These are phyloP conservation scores for Drosophila nr. fundita DNA, from an alignment of 2,888 invertebrate genomes.

Conservation along the genomic window DNA sequence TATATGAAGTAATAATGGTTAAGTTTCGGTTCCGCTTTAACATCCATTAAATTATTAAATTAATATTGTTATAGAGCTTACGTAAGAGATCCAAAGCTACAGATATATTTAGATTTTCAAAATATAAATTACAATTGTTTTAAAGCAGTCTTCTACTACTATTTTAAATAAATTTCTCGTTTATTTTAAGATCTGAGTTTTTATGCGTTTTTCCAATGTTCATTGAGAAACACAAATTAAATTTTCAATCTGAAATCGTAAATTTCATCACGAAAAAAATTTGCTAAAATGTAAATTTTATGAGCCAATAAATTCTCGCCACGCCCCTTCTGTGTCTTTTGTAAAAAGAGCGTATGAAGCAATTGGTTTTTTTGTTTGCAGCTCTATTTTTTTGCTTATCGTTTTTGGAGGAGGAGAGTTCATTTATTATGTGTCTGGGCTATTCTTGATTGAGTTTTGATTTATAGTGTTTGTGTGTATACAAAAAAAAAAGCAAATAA, in stretches of 20 bases:
- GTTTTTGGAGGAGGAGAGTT: constrained; percentile 46
- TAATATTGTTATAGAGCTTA: background rate
- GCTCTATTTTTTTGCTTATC: constrained; percentile 27
- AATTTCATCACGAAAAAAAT: constrained; percentile 7
- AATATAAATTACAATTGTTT: background rate
- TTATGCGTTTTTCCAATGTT: background rate
- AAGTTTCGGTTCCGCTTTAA: background rate
- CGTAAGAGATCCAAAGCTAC: background rate
- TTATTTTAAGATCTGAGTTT: background rate
- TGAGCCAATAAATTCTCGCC: background rate
- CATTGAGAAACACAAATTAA: background rate
- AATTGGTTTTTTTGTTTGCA: constrained; percentile 15
- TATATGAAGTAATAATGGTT: background rate
- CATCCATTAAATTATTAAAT: background rate
- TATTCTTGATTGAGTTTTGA: constrained; percentile 52
- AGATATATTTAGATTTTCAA: background rate
- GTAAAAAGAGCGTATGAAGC: constrained; percentile 23
- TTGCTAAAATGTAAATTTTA: background rate
- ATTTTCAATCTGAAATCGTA: background rate
- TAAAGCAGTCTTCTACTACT: background rate
- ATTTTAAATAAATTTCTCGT: background rate
- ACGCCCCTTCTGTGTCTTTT: constrained; percentile 25
- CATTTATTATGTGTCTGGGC: constrained; percentile 46
- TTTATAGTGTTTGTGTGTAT: constrained; percentile 42
- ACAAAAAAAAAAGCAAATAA: constrained; percentile 32